Percentiles rank a stretch among this genome's conserved stretches.
Conservation (phyloP, 2,797 vertebrate genomes). For the Pangasius krempfi region DNA sequence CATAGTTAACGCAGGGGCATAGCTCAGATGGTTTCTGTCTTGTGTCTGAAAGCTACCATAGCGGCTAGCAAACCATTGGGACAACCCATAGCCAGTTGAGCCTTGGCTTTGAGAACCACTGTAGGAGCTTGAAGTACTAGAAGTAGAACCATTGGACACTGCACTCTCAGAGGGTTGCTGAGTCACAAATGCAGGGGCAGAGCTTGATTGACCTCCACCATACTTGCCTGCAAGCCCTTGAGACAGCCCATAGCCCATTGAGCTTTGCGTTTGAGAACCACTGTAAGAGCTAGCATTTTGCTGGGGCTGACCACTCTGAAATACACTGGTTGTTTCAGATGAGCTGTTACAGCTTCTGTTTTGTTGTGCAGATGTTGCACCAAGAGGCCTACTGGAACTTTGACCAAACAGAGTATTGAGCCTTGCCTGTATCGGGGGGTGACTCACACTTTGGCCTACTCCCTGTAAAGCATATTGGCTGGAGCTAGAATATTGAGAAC, state of each 20-base stretch:
- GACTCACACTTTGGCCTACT: neutral
- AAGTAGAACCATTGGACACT: too few relatives aligned
- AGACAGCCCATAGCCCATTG: too few relatives aligned
- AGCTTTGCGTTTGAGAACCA: neutral
- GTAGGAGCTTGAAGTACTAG: neutral
- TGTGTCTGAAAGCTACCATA: neutral
- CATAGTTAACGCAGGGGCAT: too few relatives aligned
- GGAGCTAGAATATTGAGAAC: neutral
- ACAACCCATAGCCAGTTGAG: neutral
- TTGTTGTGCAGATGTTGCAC: too few relatives aligned
- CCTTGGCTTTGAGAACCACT: neutral
- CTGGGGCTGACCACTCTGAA: too few relatives aligned
- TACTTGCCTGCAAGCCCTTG: neutral
- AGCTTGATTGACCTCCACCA: neutral
- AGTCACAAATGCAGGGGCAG: neutral
- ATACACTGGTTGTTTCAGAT: too few relatives aligned
- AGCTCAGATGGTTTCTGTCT: too few relatives aligned
- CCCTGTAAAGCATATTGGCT: neutral
- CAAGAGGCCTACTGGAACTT: too few relatives aligned
- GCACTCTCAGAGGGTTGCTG: neutral
- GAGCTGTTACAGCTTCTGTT: too few relatives aligned
- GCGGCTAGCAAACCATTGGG: neutral
- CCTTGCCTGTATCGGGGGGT: too few relatives aligned
- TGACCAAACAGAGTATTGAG: too few relatives aligned
- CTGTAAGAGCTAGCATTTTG: neutral